Evolutionary conservation across 2,888 invertebrate species (phyloP), one percentile per base, ranked within the genome.

Genomic region (Idaea biselata): DNA sequence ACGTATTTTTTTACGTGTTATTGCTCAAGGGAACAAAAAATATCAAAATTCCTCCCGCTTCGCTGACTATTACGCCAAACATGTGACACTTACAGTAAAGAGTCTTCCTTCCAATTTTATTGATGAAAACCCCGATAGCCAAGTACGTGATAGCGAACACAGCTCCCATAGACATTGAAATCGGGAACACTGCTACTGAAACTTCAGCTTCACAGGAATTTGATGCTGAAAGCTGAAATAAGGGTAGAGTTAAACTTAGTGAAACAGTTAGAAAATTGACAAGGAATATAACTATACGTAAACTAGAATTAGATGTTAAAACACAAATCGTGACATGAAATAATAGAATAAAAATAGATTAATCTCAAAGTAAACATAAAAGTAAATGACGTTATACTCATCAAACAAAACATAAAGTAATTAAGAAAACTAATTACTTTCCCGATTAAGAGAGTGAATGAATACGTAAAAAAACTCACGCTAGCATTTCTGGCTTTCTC

Each of bases 101-200:
- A 0, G 82, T 84, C 65, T 90, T 90, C 68, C 81, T 82, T 53
- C 92, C 92, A 62, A 92, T 64, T 65, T 77, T 88, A 61, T 88
- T 86, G 68, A 92, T 92, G 60, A 89, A 82, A 58, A 89, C 74
- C 0, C 92, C 92, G 1, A 92, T 92, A 0, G 89, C 87, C n/a
- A 91, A 73, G 64, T 91, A 92, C 0, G 86, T 89, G 68, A 89
- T 69, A 0, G 91, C 92, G 65, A 92, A 92, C 16, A 89, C 86
- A 0, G 83, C 85, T 0, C 92, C 92, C 92, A 92, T 92, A 0
- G 81, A 83, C 90, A 92, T 91, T 0, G 91, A 91, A n/a, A 92
- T 90, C 0, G 92, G 90, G 68, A 91, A 92, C 66, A 92, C 87
- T 0, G 80, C 82, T 5, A 88, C 82, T 0, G 89, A 86, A 18